phyloP scores from a whole-genome alignment of 2,888 invertebrate species.

The Drosophila subquinaria region DNA sequence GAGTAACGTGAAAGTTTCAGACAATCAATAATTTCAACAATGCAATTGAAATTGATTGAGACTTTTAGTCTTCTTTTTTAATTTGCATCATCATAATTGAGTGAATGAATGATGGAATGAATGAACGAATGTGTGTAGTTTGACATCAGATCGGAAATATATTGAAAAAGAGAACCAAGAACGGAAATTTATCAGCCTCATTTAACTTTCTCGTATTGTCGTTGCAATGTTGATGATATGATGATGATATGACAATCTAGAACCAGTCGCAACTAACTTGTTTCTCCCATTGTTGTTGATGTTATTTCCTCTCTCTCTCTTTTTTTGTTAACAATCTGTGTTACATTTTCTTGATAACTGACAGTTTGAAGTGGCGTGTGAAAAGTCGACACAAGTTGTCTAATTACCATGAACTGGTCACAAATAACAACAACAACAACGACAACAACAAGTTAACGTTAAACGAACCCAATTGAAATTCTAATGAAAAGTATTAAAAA shows the following conservation, averaged over 20 bases:
- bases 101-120: slow-evolving; percentile 1
- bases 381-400: slow-evolving; percentile 55
- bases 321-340: slow-evolving; percentile 14
- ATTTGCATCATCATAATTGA: slow-evolving; percentile 47
- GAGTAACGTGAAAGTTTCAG: slow-evolving; percentile 49
- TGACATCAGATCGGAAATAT: slow-evolving; percentile 46
- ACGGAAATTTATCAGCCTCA: slow-evolving; percentile 41
- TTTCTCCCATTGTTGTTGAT: slow-evolving; percentile 24
- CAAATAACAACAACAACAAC: slow-evolving; percentile 13
- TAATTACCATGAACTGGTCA: slow-evolving; percentile 75
- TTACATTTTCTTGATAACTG: slow-evolving; percentile 66
- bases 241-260: slow-evolving; percentile 51
- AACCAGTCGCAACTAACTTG: slow-evolving; percentile 22
- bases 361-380: slow-evolving; percentile 58
- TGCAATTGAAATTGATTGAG: slow-evolving; percentile 63
- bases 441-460: slow-evolving; percentile 13
- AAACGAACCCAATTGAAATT: slow-evolving; percentile 37
- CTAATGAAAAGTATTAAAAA: slow-evolving; percentile 22
- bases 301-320: slow-evolving; percentile 19
- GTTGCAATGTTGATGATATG: slow-evolving; percentile 20
- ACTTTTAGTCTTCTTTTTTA: slow-evolving; percentile 34
- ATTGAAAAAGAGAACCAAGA: slow-evolving; percentile 3
- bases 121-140: slow-evolving; percentile 11
- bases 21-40: slow-evolving; percentile 28
- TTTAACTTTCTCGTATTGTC: slow-evolving; percentile 47